Percentiles rank a stretch among this genome's conserved stretches.
Conservation (phyloP, 2,888 invertebrate species). For the Orchesellides sinensis region DNA sequence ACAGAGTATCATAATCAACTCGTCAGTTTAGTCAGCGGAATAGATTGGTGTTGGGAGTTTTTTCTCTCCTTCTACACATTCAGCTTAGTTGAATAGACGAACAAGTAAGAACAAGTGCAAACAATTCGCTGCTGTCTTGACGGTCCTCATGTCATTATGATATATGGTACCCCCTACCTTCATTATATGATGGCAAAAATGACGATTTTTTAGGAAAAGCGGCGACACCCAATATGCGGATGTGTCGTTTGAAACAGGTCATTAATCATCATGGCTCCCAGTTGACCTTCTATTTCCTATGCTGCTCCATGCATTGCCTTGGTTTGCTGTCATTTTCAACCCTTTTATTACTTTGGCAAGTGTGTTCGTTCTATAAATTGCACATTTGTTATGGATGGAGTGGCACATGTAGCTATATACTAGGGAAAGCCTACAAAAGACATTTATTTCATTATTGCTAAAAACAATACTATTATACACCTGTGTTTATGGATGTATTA, state of each 20-base stretch:
- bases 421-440: too few species aligned
- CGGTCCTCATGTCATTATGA: constrained; percentile 41
- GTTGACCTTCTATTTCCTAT: constrained; percentile 37
- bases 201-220: constrained; percentile 46
- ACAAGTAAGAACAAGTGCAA: constrained; percentile 12
- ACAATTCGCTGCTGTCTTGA: constrained; percentile 26
- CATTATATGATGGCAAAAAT: constrained; percentile 49
- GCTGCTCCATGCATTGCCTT: neutral
- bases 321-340: neutral
- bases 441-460: too few species aligned
- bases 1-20: neutral
- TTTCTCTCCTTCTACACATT: neutral
- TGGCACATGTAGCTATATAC: neutral
- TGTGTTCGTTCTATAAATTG: neutral
- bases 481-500: neutral
- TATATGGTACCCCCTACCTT: constrained; percentile 47
- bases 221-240: constrained; percentile 56
- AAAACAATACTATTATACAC: too few species aligned
- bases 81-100: neutral
- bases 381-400: neutral
- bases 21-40: constrained; percentile 5
- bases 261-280: constrained; percentile 56
- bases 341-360: neutral
- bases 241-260: constrained; percentile 51
- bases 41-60: constrained; percentile 10